A percentile compares a stretch with the other conserved stretches of the same genome.
These are phyloP conservation scores for Mesocentrotus franciscanus DNA, from an alignment of 53 echinoderm and acorn worm genomes.

Conservation along the genomic window DNA sequence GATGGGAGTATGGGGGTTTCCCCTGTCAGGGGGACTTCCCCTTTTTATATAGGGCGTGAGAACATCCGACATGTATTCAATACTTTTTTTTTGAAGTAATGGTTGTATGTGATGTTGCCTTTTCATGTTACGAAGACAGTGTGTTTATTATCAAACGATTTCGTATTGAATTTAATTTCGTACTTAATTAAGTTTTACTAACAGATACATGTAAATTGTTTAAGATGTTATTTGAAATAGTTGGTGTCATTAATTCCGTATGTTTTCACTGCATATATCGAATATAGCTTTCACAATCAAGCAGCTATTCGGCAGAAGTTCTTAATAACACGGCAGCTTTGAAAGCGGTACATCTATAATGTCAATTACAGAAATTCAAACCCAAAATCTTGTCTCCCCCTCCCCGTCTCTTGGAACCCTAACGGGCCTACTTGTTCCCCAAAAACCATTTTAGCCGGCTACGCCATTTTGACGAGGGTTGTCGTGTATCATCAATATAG, in stretches of 20 bases:
- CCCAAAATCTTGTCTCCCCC: not conserved
- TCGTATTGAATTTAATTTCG: not conserved
- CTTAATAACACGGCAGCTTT: not conserved
- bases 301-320: not conserved
- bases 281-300: too few relatives aligned
- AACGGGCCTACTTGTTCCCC: not conserved
- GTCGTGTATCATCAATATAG: constrained; percentile 17
- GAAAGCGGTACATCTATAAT: not conserved
- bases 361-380: not conserved
- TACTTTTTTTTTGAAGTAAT: not conserved
- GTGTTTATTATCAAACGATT: not conserved
- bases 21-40: not conserved
- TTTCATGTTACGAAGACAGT: not conserved
- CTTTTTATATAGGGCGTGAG: not conserved
- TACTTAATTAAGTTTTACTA: not conserved
- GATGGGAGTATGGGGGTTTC: not conserved
- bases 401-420: not conserved
- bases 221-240: not conserved
- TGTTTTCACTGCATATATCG: too few relatives aligned
- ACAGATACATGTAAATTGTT: not conserved
- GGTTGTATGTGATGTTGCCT: not conserved
- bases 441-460: not conserved
- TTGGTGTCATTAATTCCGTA: too few relatives aligned
- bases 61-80: not conserved
- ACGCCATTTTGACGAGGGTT: not conserved